phyloP scores from a whole-genome alignment of 2,797 vertebrate species.

The Spinus olivaceus region DNA sequence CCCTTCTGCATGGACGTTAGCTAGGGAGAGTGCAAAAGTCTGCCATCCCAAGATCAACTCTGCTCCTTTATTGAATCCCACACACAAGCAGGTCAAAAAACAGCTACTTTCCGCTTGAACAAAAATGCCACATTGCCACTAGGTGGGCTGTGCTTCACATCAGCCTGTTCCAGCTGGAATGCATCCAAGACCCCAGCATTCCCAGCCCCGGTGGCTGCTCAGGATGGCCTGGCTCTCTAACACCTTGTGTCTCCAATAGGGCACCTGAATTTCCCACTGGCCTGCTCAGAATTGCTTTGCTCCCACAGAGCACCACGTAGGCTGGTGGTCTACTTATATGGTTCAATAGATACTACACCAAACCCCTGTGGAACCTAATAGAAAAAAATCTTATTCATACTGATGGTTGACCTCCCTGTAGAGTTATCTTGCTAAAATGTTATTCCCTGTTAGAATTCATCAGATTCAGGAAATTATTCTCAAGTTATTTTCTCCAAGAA shows the following conservation, averaged over 20 bases:
- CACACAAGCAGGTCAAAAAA: rapidly evolving
- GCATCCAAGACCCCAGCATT: neutral
- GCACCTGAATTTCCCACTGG: neutral
- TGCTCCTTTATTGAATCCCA: neutral
- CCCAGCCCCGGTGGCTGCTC: neutral
- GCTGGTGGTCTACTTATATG: neutral
- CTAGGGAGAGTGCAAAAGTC: neutral
- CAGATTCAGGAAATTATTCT: neutral
- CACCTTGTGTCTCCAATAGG: neutral
- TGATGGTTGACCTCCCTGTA: neutral
- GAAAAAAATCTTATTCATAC: neutral
- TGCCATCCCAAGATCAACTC: neutral
- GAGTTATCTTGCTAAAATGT: neutral
- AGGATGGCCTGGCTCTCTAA: neutral
- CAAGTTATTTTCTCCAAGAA: neutral
- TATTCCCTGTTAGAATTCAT: neutral
- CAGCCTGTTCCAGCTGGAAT: neutral
- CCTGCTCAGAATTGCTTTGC: neutral
- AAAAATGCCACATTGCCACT: neutral
- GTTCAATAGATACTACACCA: neutral
- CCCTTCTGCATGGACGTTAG: neutral
- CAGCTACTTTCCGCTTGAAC: neutral
- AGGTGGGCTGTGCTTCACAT: neutral
- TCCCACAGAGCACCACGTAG: rapidly evolving
- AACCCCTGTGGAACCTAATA: neutral